Evolutionary conservation across 2,113 vertebrate genomes (phyloP), one percentile per base, ranked within the genome.

Genomic region (Manacus vitellinus): DNA sequence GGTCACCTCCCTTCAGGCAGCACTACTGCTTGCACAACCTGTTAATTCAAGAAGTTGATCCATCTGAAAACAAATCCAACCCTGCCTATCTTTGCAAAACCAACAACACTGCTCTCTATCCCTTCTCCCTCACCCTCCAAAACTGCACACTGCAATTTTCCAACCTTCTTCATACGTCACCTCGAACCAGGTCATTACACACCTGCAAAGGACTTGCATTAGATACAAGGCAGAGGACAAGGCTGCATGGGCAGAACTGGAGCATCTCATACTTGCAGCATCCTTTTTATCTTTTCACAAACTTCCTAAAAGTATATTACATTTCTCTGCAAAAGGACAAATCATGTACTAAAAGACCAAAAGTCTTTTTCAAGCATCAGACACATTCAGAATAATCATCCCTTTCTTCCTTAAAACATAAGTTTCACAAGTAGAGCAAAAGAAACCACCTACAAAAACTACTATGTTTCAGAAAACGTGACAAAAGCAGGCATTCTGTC

Each of bases 381-480:
- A n/a, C 43, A 80, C 31, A 35, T 35, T 58, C 44, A 79, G 51
- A 85, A 88, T 74, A 91, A 72, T 61, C 28, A 65, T 33, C 22
- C 28, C 13, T 83, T 83, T 94, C 68, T 80, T 85, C 49, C 62
- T 61, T 54, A 61, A 41, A 91, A 63, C 18, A 44, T 1, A 1
- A 91, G 37, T 78, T 94, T 92, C 61, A 68, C 82, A 90, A 80
- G 75, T 52, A 68, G 63, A 72, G 88, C 92, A 74, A 74, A 94
- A 91, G 55, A 91, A 90, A 51, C 55, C 74, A 92, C 90, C 85
- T 90, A 92, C 85, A 94, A 76, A 33, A 83, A 89, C 59, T 44
- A 54, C 54, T 39, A 41, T 47, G 25, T 79, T 88, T 85, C 52
- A 92, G 55, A 59, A 93, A 85, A 86, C 7, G 67, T 74, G 79